These are phyloP conservation scores for Dynastes tityus DNA, from an alignment of 2,888 invertebrate genomes.

Conservation along the genomic window DNA sequence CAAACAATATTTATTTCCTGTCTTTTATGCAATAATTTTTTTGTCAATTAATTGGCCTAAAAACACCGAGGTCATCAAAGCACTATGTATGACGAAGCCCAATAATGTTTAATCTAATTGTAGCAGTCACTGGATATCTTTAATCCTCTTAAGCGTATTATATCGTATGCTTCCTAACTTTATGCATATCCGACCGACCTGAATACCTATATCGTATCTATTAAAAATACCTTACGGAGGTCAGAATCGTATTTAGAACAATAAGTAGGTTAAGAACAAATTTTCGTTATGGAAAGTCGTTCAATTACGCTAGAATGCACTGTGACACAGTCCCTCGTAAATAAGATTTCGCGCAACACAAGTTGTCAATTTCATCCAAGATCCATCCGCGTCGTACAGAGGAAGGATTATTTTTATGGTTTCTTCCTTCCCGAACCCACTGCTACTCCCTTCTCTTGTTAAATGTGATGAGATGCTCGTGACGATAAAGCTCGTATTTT, in stretches of 20 bases:
- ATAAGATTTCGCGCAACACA: slow-evolving; percentile 16
- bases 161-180: slow-evolving; percentile 1
- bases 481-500: slow-evolving; percentile 40
- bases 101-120: slow-evolving; percentile 33
- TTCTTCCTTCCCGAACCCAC: slow-evolving; percentile 21
- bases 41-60: slow-evolving; percentile 32
- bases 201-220: background rate
- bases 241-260: background rate
- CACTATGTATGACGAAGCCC: slow-evolving; percentile 1
- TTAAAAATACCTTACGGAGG: background rate
- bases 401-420: slow-evolving; percentile 38
- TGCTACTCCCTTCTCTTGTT: slow-evolving; percentile 38
- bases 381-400: background rate
- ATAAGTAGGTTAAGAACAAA: slow-evolving; percentile 26
- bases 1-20: background rate
- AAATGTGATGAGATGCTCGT: slow-evolving; percentile 41
- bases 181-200: background rate
- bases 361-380: slow-evolving; percentile 11
- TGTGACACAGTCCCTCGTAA: background rate
- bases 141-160: slow-evolving; percentile 16
- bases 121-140: slow-evolving; percentile 12
- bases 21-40: background rate
- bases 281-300: slow-evolving; percentile 7
- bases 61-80: slow-evolving; percentile 5
- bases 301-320: slow-evolving; percentile 4